Evolutionary conservation across 2,888 invertebrate species (phyloP), one percentile per base, ranked within the genome.

Genomic region (Gastrophysa polygoni): DNA sequence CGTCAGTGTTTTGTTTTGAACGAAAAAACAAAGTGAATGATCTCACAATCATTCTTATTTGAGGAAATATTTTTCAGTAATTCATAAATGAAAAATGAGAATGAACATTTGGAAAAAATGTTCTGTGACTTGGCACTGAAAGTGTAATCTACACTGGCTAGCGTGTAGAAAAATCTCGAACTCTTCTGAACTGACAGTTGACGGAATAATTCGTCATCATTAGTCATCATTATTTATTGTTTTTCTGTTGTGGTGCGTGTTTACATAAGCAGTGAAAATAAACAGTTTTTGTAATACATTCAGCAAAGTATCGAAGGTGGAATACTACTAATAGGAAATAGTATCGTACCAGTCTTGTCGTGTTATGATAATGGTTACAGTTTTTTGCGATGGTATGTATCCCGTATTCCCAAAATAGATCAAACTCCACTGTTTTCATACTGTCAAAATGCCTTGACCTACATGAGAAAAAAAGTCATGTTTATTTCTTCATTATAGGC

Each of bases 211-310:
- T 38, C 38, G 14, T 14, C 11, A 4, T 38, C 68, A 70, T 73
- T 73, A 73, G 72, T 74, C 74, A 74, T 74, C 73, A 70, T 68
- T 68, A 72, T 72, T 73, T 72, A 73, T 72, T 74, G 69, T 72
- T 73, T 72, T 72, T n/a, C n/a, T n/a, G n/a, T n/a, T 68, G 49
- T 71, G 63, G 52, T 44, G 28, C 14, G 51, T 64, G 63, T 66
- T 38, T 38, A 38, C 11, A 38, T 59, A 48, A 47, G 51, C 48
- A 61, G 48, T 52, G 17, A 17, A 57, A 14, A 38, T 4, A 38
- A 2, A 46, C 28, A 14, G 10, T 32, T 58, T 32, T 24, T 59
- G 44, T 54, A 56, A 21, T 10, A n/a, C n/a, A n/a, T n/a, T n/a
- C n/a, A n/a, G n/a, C n/a, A 24, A 51, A 54, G 28, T 49, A 59